Conservation (phyloP, 2,797 vertebrate species). For the Lindbergichthys nudifrons region DNA sequence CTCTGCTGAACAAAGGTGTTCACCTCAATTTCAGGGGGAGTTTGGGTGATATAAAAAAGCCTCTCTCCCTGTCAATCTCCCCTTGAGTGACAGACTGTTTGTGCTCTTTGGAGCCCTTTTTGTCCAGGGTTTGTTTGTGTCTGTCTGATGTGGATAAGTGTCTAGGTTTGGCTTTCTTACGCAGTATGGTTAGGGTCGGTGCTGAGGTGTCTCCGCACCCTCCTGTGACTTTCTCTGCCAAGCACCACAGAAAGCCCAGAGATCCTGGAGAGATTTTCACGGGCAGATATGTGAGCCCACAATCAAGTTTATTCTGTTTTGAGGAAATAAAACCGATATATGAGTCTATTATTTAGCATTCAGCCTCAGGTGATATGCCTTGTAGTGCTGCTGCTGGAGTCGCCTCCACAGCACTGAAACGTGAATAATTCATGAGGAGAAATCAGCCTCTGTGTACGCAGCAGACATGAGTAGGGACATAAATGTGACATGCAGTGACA, state of each 20-base stretch:
- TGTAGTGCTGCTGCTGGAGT: slow-evolving; percentile 30
- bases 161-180: slow-evolving; percentile 34
- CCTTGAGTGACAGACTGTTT: slow-evolving; percentile 66
- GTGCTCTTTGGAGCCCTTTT: slow-evolving; percentile 41
- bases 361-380: slow-evolving; percentile 36
- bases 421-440: slow-evolving; percentile 72
- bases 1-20: slow-evolving; percentile 73
- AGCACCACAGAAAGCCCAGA: slow-evolving; percentile 17
- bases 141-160: slow-evolving; percentile 53
- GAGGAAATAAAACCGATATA: slow-evolving; percentile 29
- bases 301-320: slow-evolving; percentile 31
- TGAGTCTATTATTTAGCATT: slow-evolving; percentile 54
- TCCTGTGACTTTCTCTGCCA: slow-evolving; percentile 38
- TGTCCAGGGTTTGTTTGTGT: slow-evolving; percentile 61
- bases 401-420: slow-evolving; percentile 34
- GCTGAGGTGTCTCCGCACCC: neutral
- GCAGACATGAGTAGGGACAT: slow-evolving; percentile 32
- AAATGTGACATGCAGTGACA: slow-evolving; percentile 25
- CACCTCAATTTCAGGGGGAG: slow-evolving; percentile 77
- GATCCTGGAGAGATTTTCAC: slow-evolving; percentile 42
- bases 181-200: slow-evolving; percentile 10
- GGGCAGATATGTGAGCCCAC: slow-evolving; percentile 12
- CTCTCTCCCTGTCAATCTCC: slow-evolving; percentile 44
- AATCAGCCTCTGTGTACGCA: slow-evolving; percentile 38
- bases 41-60: slow-evolving; percentile 58